Percentiles rank a stretch among this genome's conserved stretches.
Evolutionary conservation across 2,888 invertebrate species (phyloP).

Genomic region (Lycaena phlaeas): DNA sequence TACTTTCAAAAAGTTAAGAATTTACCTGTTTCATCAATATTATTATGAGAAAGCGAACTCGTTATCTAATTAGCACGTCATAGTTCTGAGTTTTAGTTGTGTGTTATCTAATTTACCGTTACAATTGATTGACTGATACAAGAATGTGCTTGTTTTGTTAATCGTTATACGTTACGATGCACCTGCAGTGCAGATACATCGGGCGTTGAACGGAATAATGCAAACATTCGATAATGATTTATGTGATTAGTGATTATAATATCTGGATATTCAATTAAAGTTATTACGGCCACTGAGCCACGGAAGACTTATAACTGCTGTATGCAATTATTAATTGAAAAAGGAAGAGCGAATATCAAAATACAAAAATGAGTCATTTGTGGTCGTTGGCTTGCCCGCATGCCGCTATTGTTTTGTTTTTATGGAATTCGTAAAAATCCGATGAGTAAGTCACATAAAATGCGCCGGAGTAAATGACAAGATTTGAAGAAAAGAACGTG

Average conservation of each 20-base stretch:
- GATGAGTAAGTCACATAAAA: constrained; percentile 43
- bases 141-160: constrained; percentile 41
- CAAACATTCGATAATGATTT: constrained; percentile 19
- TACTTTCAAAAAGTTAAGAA: constrained; percentile 54
- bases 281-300: constrained; percentile 20
- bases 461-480: constrained; percentile 24
- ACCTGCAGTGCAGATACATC: constrained; percentile 48
- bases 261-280: constrained; percentile 37
- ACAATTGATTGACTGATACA: constrained; percentile 34
- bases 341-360: constrained; percentile 36
- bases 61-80: constrained; percentile 37
- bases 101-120: constrained; percentile 55
- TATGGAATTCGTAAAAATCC: constrained; percentile 39
- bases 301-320: constrained; percentile 1
- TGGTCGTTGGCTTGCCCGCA: constrained; percentile 40
- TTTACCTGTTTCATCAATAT: constrained; percentile 40
- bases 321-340: constrained; percentile 27
- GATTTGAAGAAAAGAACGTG: constrained; percentile 16
- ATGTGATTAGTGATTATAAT: constrained; percentile 31
- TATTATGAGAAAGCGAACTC: constrained; percentile 49
- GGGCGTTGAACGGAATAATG: constrained; percentile 20
- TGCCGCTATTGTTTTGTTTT: constrained; percentile 58
- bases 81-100: constrained; percentile 29
- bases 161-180: constrained; percentile 53
- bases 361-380: constrained; percentile 62